Conservation (phyloP, 1,140 invertebrate species). For the Carposina sasakii region DNA sequence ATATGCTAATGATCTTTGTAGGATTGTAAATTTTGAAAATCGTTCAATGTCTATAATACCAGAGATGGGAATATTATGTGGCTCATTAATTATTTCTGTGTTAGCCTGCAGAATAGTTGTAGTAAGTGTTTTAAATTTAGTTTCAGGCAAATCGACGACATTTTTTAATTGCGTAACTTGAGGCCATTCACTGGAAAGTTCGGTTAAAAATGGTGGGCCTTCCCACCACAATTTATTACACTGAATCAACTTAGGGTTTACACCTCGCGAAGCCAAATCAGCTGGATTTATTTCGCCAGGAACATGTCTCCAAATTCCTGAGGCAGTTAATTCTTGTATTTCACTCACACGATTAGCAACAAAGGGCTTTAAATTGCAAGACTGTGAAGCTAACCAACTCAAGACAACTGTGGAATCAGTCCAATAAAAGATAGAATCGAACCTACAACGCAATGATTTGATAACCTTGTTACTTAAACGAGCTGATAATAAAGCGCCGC, state of each 20-base stretch:
- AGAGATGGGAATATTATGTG: neutral
- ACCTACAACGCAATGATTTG: slow-evolving; percentile 1
- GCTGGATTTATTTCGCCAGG: slow-evolving; percentile 13
- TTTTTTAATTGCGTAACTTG: neutral
- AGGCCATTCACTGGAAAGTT: slow-evolving; percentile 2
- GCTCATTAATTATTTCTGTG: neutral
- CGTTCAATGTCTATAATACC: slow-evolving; percentile 6
- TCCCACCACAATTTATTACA: slow-evolving; percentile 3
- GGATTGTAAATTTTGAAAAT: slow-evolving; percentile 9
- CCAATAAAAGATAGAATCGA: slow-evolving; percentile 4
- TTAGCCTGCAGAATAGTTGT: neutral
- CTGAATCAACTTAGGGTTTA: neutral
- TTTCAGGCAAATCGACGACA: slow-evolving; percentile 2
- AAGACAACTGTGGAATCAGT: slow-evolving; percentile 13
- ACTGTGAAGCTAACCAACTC: slow-evolving; percentile 7
- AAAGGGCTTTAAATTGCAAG: slow-evolving; percentile 12
- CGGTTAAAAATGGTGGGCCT: neutral
- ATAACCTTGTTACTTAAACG: slow-evolving; percentile 3
- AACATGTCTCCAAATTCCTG: slow-evolving; percentile 7
- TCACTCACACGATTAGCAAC: slow-evolving; percentile 14
- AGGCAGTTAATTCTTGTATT: slow-evolving; percentile 10
- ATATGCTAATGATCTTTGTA: neutral
- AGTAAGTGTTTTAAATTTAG: neutral
- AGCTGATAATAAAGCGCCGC: slow-evolving; percentile 20
- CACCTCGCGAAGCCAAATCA: slow-evolving; percentile 13